Base-by-base conservation (phyloP, 2,113 vertebrate genomes). In the Brienomyrus brachyistius region DNA sequence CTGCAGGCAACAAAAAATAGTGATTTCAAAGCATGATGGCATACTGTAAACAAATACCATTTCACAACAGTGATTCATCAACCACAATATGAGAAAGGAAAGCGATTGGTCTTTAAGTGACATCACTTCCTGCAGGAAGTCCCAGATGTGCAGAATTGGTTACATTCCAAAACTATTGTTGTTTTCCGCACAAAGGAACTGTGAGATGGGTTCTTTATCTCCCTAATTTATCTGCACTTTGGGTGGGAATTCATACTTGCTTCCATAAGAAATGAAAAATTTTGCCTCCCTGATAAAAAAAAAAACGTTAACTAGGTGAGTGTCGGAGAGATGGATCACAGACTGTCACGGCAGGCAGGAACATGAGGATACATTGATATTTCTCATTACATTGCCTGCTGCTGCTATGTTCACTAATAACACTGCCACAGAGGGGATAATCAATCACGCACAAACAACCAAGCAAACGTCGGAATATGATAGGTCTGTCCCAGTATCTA, bases 361-460 rank as follows among this genome's bases (percentile, higher is more conserved):
- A 97, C 96, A 97, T 96, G 96, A 98, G 96, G 96, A 97, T 96
- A 96, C 96, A 97, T 97, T 96, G 97, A 96, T 96, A 97, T 97
- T 96, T 96, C 96, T 97, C 97, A 97, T 96, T 97, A 96, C 95
- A 95, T 95, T 94, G 96, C 95, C 95, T 93, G 95, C 95, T 96
- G 95, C 95, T 86, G 87, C 95, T 96, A 94, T 89, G 95, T 95
- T 96, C 96, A 87, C 95, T 97, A 97, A 97, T 97, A 97, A 96
- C 96, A 96, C 97, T 96, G 96, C 95, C 94, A 91, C 92, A 66
- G 93, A 23, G 89, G 95, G 92, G 92, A 95, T 95, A 95, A 98
- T 97, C 96, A 97, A 98, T 98, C 97, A 97, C 93, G 47, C 48
- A 90, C 92, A 95, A 96, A 96, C 95, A 94, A 96, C 94, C 94